These are phyloP conservation scores for Phaedon cochleariae DNA, from an alignment of 2,888 invertebrate species.

Conservation along the genomic window DNA sequence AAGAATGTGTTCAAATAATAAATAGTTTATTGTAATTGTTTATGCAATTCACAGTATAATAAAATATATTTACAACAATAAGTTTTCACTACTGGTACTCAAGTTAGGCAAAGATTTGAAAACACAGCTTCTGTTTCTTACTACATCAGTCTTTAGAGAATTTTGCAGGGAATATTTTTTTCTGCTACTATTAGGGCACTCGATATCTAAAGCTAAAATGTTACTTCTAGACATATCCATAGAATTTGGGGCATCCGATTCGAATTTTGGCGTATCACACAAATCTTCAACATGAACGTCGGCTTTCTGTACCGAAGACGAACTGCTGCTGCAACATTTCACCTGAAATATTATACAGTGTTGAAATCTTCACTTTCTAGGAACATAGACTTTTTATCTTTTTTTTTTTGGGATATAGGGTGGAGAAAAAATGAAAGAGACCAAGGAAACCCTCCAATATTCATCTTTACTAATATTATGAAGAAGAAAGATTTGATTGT, in stretches of 20 bases:
- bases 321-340: conserved; percentile 46
- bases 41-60: conserved; percentile 16
- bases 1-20: conserved; percentile 17
- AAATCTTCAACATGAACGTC: conserved; percentile 53
- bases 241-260: conserved; percentile 24
- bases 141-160: conserved; percentile 54
- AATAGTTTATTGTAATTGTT: conserved; percentile 28
- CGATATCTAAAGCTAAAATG: conserved; percentile 65
- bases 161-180: conserved; percentile 52
- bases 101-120: conserved; percentile 76
- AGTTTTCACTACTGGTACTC: conserved; percentile 73
- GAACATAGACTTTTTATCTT: not conserved
- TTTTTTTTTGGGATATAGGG: too few species aligned
- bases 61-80: conserved; percentile 63
- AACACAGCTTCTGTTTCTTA: conserved; percentile 57
- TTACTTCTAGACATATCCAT: conserved; percentile 46
- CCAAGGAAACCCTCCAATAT: too few species aligned
- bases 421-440: too few species aligned
- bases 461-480: too few species aligned
- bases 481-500: too few species aligned
- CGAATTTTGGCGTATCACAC: conserved; percentile 44
- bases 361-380: not conserved
- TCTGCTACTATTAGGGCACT: conserved; percentile 56
- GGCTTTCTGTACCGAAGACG: conserved; percentile 53
- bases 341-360: conserved; percentile 25